Evolutionary conservation across 2,888 invertebrate species (phyloP), one percentile per base, ranked within the genome.

Genomic region (Nycteola revayana): DNA sequence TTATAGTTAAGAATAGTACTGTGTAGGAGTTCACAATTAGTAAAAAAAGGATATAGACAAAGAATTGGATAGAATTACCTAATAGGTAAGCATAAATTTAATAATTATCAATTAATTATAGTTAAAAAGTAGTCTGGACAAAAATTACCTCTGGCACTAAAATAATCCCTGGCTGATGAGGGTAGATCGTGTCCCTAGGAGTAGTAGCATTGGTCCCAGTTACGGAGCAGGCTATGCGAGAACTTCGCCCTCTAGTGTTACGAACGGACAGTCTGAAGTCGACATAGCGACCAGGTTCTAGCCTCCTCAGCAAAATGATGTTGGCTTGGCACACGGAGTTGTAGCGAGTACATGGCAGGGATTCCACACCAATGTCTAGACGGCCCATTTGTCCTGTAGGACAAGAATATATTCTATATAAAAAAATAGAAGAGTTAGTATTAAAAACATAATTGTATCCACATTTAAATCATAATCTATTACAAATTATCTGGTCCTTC

Each of bases 251-350:
- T 65, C 93, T 92, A 43, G 95, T 93, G 85, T 95, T 96, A 58
- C 92, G 90, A 34, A 92, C 94, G 8, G 92, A 90, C 42, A 92
- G 88, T 46, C 93, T 91, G 80, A 95, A 96, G 87, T 96, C 95
- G 78, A 96, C 95, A 63, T 94, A 93, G 42, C 95, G 91, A n/a
- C 95, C 95, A 0, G 94, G 91, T 74, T 94, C 94, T 59, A 97
- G 83, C 45, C 93, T 90, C 59, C 93, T 91, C 50, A 93, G 92
- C 47, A 97, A 88, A 49, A 95, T 91, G 56, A 97, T 93, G 79
- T 96, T 96, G 36, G 96, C 96, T 78, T 96, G 95, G 81, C 96
- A 96, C 60, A 95, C 93, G 31, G 95, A 95, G 87, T 96, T 95
- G 85, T 95, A 95, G 52, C 94, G 91, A 38, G 94, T 94, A 87